Base-by-base conservation (phyloP, 2,113 vertebrate species). In the Ictidomys tridecemlineatus region DNA sequence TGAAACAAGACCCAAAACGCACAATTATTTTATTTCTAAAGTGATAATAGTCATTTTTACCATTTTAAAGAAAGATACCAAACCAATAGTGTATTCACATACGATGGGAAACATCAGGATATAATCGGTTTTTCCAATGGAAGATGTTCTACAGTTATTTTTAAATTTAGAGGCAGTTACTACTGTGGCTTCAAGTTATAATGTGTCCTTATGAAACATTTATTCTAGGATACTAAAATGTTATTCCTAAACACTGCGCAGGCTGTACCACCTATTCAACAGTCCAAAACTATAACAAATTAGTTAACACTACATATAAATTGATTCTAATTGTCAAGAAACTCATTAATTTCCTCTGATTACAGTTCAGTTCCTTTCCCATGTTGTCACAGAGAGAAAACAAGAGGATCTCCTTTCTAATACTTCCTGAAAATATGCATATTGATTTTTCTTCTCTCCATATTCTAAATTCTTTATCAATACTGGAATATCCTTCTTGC, bases 1-100 rank as follows among this genome's bases (percentile, higher is more conserved):
- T 42, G 92, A 96, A 95, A 94, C 14, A 95, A 97, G 34, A 96
- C 87, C 82, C 77, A 98, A 97, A 85, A 2, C 74, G 30, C 6
- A 84, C 4, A 63, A 80, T 53, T 45, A 79, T 34, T 97, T 26
- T 39, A 56, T 69, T 45, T 93, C 89, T 65, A 88, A 45, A 79
- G 56, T 94, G 53, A 26, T 45, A 79, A 80, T 1, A 90, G 9
- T 16, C 10, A 85, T 61, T 91, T 89, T 94, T 86, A 70, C 24
- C 37, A 63, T 24, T 78, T 76, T 32, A 32, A 86, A n/a, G 22
- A 74, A 82, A 95, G 93, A 56, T 74, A 84, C 0, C 11, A 58
- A 32, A 63, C 17, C 4, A 84, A 80, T 17, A 18, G 24, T 93
- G 32, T 39, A 32, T 37, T 17, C 7, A 87, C 45, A 48, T 69